Evolutionary conservation across 2,888 invertebrate species (phyloP), one percentile per base, ranked within the genome.

Genomic region (Biston betularia): DNA sequence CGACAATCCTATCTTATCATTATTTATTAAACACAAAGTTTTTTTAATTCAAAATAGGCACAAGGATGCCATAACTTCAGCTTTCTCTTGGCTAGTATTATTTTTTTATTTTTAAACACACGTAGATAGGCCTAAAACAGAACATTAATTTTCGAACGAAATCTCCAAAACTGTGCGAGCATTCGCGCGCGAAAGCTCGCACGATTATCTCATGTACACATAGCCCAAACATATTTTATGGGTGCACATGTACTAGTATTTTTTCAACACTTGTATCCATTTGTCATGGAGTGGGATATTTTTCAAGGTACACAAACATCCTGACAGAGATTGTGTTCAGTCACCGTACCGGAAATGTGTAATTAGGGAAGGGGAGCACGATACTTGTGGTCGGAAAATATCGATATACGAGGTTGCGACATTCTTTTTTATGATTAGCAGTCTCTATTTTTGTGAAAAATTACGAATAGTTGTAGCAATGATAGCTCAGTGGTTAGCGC

Each of bases 281-380:
- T 71, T 68, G 68, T 68, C 65, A 68, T 38, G 58, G 48, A 61
- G 63, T 34, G 48, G 63, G 38, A 46, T 65, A 71, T 71, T 68
- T 68, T 68, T 70, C 65, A 65, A 68, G 65, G 65, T 65, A 61
- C 63, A 55, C 63, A 68, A 68, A 68, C 65, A 63, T 63, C 63
- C 65, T 61, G 71, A 44, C 58, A 68, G 61, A 62, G 65, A 66
- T 71, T 68, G 52, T 68, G 67, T 63, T 59, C 64, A 68, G 61
- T 61, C 60, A 45, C 44, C 57, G 57, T 64, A 50, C 55, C 58
- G 67, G 67, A 68, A 59, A 59, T 60, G 50, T 63, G 63, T 68
- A 68, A 68, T 68, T 68, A 68, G 44, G 24, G 24, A 24, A 59
- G 63, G 67, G 67, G 63, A 63, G 67, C 54, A 38, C 40, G 63